Conservation (phyloP, 2,797 vertebrate genomes). For the Poeciliopsis presidionis region DNA sequence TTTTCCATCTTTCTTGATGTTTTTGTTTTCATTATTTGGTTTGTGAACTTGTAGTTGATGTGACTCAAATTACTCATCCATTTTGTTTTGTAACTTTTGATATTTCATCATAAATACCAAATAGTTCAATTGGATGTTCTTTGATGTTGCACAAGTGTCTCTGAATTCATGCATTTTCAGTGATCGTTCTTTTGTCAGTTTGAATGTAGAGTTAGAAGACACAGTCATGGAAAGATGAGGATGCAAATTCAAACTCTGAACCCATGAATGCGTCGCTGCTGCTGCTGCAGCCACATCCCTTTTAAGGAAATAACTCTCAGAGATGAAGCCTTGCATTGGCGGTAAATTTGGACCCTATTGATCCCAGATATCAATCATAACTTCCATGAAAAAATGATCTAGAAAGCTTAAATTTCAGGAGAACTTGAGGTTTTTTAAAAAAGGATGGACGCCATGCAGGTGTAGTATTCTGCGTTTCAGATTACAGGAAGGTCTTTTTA, state of each 20-base stretch:
- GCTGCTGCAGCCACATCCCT: slow-evolving; percentile 50
- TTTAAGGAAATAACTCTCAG: slow-evolving; percentile 69
- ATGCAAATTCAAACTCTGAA: slow-evolving; percentile 31
- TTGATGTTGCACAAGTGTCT: background rate
- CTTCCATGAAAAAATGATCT: slow-evolving; percentile 11
- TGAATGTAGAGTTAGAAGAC: background rate
- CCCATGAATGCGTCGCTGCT: slow-evolving; percentile 34
- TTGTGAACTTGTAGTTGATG: slow-evolving; percentile 1
- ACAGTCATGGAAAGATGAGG: slow-evolving; percentile 11
- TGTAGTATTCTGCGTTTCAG: slow-evolving; percentile 3
- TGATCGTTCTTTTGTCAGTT: slow-evolving; percentile 2
- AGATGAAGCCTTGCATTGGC: slow-evolving; percentile 43
- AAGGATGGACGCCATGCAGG: background rate
- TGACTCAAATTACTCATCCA: background rate
- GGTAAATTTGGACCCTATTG: slow-evolving; percentile 7
- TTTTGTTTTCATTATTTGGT: background rate
- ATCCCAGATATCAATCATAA: slow-evolving; percentile 29
- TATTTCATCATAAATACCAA: background rate
- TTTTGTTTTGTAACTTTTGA: background rate
- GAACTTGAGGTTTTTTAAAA: background rate
- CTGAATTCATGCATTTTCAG: background rate
- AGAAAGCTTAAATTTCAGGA: slow-evolving; percentile 1
- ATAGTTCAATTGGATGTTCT: slow-evolving; percentile 11
- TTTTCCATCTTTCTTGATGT: background rate
- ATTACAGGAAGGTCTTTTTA: slow-evolving; percentile 48